phyloP scores from a whole-genome alignment of 2,113 vertebrate genomes.

The Peromyscus maniculatus region DNA sequence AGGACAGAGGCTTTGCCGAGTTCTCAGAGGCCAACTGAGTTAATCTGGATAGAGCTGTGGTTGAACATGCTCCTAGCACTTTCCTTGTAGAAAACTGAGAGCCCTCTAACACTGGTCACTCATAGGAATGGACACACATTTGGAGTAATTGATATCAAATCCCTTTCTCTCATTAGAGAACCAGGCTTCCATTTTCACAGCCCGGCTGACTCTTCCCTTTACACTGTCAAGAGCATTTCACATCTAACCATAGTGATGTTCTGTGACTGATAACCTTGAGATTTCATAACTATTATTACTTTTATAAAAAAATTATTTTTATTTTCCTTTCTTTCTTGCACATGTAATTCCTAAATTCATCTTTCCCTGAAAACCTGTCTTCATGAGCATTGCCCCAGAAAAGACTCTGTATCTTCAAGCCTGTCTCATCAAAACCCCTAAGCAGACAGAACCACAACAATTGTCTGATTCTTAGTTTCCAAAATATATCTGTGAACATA shows the following conservation, averaged over 20 bases:
- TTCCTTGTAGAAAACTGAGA: not conserved
- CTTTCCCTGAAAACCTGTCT: not conserved
- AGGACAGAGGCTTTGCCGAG: not conserved
- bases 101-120: not conserved
- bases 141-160: not conserved
- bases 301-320: too few relatives aligned
- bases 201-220: not conserved
- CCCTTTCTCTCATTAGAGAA: not conserved
- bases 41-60: not conserved
- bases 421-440: slow-evolving; percentile 51
- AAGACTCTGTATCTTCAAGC: slow-evolving; percentile 28
- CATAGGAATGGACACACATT: slow-evolving; percentile 39
- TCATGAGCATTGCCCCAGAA: not conserved
- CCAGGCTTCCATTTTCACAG: slow-evolving; percentile 21
- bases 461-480: not conserved
- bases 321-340: not conserved
- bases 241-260: not conserved
- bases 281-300: not conserved
- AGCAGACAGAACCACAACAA: slow-evolving; percentile 15
- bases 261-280: not conserved
- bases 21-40: not conserved
- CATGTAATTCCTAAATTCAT: slow-evolving; percentile 20
- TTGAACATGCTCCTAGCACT: not conserved
- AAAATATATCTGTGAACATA: slow-evolving; percentile 52
- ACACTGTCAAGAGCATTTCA: slow-evolving; percentile 25